A percentile compares a stretch with the other conserved stretches of the same genome.
Evolutionary conservation across 2,888 invertebrate species (phyloP).

Genomic region (Calliscelio sp.): DNA sequence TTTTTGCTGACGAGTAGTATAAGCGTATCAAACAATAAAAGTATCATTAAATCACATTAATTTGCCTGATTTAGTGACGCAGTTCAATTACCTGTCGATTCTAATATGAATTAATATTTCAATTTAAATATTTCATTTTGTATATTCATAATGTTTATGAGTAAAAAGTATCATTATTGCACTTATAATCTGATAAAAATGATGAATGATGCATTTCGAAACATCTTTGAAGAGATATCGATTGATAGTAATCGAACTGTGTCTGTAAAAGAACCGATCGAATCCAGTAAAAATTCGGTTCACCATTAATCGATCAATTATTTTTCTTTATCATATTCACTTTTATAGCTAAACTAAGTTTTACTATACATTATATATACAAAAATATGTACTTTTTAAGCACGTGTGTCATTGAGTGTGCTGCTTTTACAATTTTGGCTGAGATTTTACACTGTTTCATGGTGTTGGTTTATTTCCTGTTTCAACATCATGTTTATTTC

Average conservation of each 20-base stretch:
- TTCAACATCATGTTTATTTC: neutral
- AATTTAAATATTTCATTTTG: no score
- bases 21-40: slow-evolving; percentile 30
- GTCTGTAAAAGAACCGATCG: slow-evolving; percentile 38
- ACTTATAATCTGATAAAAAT: no score
- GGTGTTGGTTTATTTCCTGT: slow-evolving; percentile 19
- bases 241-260: slow-evolving; percentile 22
- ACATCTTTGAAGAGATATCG: slow-evolving; percentile 5
- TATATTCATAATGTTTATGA: no score
- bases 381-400: slow-evolving; percentile 82
- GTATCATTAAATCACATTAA: slow-evolving; percentile 11
- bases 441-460: slow-evolving; percentile 54
- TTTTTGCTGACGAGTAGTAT: slow-evolving; percentile 2
- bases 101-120: no score
- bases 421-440: slow-evolving; percentile 60
- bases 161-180: neutral
- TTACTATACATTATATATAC: slow-evolving; percentile 83
- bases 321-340: slow-evolving; percentile 21
- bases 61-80: slow-evolving; percentile 8
- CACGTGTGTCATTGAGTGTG: slow-evolving; percentile 75
- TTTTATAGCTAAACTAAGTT: slow-evolving; percentile 78
- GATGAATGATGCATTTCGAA: no score
- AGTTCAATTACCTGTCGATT: slow-evolving; percentile 31
- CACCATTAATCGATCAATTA: slow-evolving; percentile 37
- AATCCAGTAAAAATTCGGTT: slow-evolving; percentile 40